Conservation (phyloP, 2,888 invertebrate species). For the Hoplodrina ambigua region DNA sequence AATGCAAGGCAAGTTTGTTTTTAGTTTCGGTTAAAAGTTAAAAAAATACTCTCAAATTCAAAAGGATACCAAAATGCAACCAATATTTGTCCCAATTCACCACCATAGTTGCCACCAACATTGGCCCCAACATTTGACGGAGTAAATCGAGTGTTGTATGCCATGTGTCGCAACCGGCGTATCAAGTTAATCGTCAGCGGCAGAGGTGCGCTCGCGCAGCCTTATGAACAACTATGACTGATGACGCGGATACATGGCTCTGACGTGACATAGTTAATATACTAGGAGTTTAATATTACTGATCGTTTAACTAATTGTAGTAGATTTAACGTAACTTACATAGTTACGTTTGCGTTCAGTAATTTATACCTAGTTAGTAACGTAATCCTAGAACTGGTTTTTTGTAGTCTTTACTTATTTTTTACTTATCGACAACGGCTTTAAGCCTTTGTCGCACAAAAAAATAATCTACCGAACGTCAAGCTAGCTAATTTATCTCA, state of each 20-base stretch:
- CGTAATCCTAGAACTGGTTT: constrained; percentile 35
- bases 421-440: constrained; percentile 1
- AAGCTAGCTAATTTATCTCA: neutral
- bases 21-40: neutral
- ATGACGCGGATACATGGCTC: constrained; percentile 52
- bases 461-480: neutral
- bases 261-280: constrained; percentile 48
- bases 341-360: constrained; percentile 12
- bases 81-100: constrained; percentile 10
- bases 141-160: constrained; percentile 56
- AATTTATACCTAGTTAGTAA: constrained; percentile 4
- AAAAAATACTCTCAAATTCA: neutral
- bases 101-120: neutral
- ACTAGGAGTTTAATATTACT: constrained; percentile 28
- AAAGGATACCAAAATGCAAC: neutral
- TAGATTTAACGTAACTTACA: constrained; percentile 21
- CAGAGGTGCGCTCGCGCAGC: constrained; percentile 49
- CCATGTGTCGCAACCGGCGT: constrained; percentile 61
- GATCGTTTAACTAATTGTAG: constrained; percentile 38
- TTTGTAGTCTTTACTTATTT: constrained; percentile 2
- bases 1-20: too few species aligned
- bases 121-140: constrained; percentile 46
- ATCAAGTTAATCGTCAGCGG: constrained; percentile 60
- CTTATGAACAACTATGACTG: constrained; percentile 43
- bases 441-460: constrained; percentile 14